Evolutionary conservation across 2,113 vertebrate genomes (phyloP).

Genomic region (Pygoscelis antarcticus): DNA sequence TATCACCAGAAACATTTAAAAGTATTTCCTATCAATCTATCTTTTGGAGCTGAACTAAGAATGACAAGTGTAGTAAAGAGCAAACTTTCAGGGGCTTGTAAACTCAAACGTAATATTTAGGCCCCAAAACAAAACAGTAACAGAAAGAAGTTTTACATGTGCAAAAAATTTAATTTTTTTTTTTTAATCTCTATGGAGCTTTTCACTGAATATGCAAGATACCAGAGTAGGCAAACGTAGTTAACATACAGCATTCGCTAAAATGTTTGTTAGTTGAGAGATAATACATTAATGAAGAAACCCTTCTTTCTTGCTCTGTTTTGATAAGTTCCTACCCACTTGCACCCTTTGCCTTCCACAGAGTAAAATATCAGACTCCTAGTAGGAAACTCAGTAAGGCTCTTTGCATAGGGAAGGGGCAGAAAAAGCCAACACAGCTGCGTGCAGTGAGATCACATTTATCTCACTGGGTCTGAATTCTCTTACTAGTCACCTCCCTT

Average conservation of each 20-base stretch:
- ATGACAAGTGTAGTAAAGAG: not conserved
- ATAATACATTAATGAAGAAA: not conserved
- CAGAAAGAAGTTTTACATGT: not conserved
- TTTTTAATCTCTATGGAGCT: not conserved
- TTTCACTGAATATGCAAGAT: not conserved
- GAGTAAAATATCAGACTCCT: not conserved
- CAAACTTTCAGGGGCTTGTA: not conserved
- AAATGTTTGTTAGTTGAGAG: not conserved
- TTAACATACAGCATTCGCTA: not conserved
- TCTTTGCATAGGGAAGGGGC: not conserved
- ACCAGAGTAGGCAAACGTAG: not conserved
- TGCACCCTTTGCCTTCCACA: not conserved
- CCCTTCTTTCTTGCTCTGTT: not conserved
- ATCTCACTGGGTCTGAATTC: constrained; percentile 51
- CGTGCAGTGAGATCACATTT: constrained; percentile 27
- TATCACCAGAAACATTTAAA: not conserved
- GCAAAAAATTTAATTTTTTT: not conserved
- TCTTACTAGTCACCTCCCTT: constrained; percentile 47
- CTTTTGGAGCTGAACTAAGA: not conserved
- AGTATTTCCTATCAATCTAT: not conserved
- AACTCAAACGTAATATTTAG: not conserved
- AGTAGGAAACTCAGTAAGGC: not conserved
- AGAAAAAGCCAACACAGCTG: constrained; percentile 64
- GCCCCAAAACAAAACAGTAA: not conserved
- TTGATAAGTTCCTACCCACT: not conserved